These are phyloP conservation scores for Teinopalpus imperialis DNA, from an alignment of 2,888 invertebrate species.

Conservation along the genomic window DNA sequence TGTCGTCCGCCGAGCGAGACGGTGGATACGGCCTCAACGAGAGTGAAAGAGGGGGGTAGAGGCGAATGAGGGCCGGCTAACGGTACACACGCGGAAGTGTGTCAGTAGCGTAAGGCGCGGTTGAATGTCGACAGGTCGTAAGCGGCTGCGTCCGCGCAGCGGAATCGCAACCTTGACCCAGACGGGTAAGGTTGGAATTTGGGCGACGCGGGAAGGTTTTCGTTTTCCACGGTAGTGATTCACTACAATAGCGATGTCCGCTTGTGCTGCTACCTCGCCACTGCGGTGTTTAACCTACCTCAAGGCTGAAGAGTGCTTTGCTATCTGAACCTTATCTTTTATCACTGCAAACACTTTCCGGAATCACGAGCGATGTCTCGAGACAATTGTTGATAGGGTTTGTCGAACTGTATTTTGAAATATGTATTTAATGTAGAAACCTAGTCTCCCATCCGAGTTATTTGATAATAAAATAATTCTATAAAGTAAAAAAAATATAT, in stretches of 20 bases:
- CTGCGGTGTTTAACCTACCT: conserved; percentile 73
- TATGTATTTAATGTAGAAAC: too few relatives aligned
- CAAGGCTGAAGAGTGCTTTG: conserved; percentile 53
- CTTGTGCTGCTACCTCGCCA: conserved; percentile 60
- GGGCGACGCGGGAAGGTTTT: conserved; percentile 56
- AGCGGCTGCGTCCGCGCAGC: conserved; percentile 41
- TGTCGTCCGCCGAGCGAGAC: conserved; percentile 72
- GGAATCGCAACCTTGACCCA: conserved; percentile 69
- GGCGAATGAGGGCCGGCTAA: conserved; percentile 74
- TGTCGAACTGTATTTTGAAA: too few relatives aligned
- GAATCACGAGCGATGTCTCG: too few relatives aligned
- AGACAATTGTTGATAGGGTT: too few relatives aligned
- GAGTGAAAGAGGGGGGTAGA: conserved; percentile 73
- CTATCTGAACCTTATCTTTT: conserved; percentile 6
- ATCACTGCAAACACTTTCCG: conserved; percentile 3
- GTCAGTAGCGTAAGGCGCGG: conserved; percentile 75
- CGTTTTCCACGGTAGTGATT: conserved; percentile 79
- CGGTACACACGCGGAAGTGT: conserved; percentile 79
- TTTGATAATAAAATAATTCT: too few relatives aligned
- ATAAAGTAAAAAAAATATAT: too few relatives aligned
- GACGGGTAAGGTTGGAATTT: conserved; percentile 48
- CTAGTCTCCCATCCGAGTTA: too few relatives aligned
- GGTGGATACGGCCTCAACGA: conserved; percentile 52
- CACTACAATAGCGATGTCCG: conserved; percentile 70
- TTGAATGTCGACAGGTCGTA: conserved; percentile 54